phyloP scores from a whole-genome alignment of 2,797 vertebrate genomes.

The Aldrovandia affinis region DNA sequence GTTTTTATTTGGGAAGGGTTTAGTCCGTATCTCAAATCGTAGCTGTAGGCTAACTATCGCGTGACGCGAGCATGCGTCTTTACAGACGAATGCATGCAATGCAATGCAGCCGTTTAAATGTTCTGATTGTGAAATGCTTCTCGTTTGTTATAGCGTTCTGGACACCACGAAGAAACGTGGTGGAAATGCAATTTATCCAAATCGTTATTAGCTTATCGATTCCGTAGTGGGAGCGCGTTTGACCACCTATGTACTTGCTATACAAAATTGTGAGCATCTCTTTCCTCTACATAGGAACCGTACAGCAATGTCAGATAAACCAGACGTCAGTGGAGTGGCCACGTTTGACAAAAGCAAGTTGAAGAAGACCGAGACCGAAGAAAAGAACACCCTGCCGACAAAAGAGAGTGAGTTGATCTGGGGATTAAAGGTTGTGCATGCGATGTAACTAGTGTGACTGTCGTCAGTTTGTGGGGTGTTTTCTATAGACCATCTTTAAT shows the following conservation, averaged over 20 bases:
- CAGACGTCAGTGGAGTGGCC: conserved; percentile 89
- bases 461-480: not conserved
- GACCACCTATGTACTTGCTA: not conserved
- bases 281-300: conserved; percentile 32
- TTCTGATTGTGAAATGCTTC: not conserved
- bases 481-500: not conserved
- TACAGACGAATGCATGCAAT: not conserved
- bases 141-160: not conserved
- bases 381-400: conserved; percentile 91
- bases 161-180: not conserved
- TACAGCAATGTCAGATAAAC: conserved; percentile 88
- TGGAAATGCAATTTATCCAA: not conserved
- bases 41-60: not conserved
- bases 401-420: conserved; percentile 88
- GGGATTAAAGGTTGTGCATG: not conserved
- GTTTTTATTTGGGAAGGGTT: not conserved
- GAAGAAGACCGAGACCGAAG: conserved; percentile 95
- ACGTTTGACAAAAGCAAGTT: conserved; percentile 93
- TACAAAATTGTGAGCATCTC: conserved; percentile 9
- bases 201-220: not conserved
- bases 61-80: not conserved
- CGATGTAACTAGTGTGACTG: not conserved
- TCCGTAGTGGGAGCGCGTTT: not conserved
- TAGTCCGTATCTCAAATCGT: no score
- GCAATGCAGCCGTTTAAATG: not conserved